These are phyloP conservation scores for Saturnia japonica DNA, from an alignment of 2,888 invertebrate species.

Conservation along the genomic window DNA sequence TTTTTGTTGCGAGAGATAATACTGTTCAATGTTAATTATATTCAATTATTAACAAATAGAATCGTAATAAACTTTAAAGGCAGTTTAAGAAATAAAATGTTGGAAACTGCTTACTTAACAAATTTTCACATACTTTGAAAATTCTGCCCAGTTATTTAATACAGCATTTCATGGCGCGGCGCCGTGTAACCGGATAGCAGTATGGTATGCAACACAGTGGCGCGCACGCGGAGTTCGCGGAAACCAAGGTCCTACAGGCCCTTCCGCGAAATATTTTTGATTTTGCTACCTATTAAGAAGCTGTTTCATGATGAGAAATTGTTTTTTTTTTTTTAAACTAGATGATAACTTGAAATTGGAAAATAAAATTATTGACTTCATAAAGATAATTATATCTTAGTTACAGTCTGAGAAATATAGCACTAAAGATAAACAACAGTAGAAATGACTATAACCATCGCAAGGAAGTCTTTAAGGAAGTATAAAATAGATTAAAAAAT, in stretches of 20 bases:
- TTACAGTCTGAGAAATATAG: background rate
- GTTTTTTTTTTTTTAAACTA: background rate
- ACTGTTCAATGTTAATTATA: too few species aligned
- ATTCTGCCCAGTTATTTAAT: conserved; percentile 24
- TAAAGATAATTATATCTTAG: background rate
- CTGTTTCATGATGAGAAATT: conserved; percentile 21
- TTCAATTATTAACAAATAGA: background rate
- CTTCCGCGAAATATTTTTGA: conserved; percentile 55
- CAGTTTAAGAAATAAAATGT: background rate
- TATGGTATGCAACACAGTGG: conserved; percentile 40
- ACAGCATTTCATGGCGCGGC: conserved; percentile 27
- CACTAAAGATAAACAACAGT: too few species aligned
- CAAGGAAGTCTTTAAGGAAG: too few species aligned
- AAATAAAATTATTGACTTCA: background rate
- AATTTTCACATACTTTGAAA: conserved; percentile 22
- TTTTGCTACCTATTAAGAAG: conserved; percentile 20
- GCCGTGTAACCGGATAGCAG: conserved; percentile 44
- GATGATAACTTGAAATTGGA: background rate
- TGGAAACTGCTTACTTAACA: background rate
- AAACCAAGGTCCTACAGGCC: conserved; percentile 44
- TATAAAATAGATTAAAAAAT: background rate
- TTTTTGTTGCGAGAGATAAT: too few species aligned
- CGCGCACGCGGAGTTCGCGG: conserved; percentile 49
- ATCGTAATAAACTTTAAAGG: background rate
- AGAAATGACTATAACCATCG: too few species aligned